Conservation (phyloP, 2,113 vertebrate species). For the Macquaria ambigua region DNA sequence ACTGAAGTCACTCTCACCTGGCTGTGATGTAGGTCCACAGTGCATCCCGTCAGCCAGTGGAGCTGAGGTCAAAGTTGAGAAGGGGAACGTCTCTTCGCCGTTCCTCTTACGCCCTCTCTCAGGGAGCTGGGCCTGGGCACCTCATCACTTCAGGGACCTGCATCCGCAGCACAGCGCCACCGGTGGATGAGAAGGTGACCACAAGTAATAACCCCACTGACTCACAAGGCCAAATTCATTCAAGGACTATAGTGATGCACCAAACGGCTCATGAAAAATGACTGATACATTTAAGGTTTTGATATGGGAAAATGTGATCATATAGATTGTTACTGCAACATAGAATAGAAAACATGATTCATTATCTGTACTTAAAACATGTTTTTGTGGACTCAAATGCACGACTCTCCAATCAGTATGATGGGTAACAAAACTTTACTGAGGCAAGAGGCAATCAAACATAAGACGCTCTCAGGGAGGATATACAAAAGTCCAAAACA, state of each 20-base stretch:
- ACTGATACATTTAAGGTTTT: neutral
- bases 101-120: slow-evolving; percentile 90
- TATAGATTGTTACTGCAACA: neutral
- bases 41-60: slow-evolving; percentile 34
- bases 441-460: too few relatives aligned
- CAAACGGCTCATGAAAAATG: neutral
- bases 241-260: neutral
- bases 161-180: slow-evolving; percentile 20
- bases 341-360: neutral
- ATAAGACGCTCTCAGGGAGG: too few relatives aligned
- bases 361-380: neutral
- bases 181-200: slow-evolving; percentile 47
- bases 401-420: too few relatives aligned
- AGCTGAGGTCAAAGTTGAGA: slow-evolving; percentile 69
- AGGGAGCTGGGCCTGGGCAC: slow-evolving; percentile 83
- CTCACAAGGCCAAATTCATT: neutral
- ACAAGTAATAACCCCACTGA: neutral
- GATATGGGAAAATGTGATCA: neutral
- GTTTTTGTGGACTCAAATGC: too few relatives aligned
- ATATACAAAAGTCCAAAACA: too few relatives aligned
- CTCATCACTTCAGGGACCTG: slow-evolving; percentile 82
- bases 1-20: slow-evolving; percentile 4
- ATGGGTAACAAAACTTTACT: too few relatives aligned
- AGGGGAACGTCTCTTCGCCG: slow-evolving; percentile 67
- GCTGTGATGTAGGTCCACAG: slow-evolving; percentile 78